Conservation (phyloP, 2,797 vertebrate species). For the Pygocentrus nattereri region DNA sequence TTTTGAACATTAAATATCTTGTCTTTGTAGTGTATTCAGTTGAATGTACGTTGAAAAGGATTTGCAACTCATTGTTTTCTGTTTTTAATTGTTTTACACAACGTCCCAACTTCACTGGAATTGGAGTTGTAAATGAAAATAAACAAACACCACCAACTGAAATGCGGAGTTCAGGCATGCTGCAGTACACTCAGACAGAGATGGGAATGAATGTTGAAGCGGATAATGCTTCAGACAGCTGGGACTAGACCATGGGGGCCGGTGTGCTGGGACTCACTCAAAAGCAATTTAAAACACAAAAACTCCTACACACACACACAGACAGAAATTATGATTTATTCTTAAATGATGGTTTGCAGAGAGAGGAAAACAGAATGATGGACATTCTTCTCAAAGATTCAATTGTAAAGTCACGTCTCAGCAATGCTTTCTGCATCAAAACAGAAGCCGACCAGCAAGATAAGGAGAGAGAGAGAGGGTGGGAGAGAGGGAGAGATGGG, state of each 20-base stretch:
- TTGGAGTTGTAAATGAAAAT: too few species aligned
- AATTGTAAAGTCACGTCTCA: slow-evolving; percentile 21
- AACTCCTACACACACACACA: background rate
- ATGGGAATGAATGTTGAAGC: slow-evolving; percentile 56
- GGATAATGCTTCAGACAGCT: slow-evolving; percentile 39
- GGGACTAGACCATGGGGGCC: background rate
- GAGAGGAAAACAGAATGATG: background rate
- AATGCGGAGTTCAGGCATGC: slow-evolving; percentile 64
- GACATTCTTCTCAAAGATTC: background rate
- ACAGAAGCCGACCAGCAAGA: slow-evolving; percentile 8
- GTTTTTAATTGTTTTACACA: too few species aligned
- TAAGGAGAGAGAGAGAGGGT: background rate
- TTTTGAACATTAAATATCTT: too few species aligned
- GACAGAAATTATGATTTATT: slow-evolving; percentile 5
- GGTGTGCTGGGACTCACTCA: slow-evolving; percentile 23
- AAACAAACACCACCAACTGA: slow-evolving; percentile 47
- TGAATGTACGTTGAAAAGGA: too few species aligned
- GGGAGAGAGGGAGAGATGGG: background rate
- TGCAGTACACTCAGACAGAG: slow-evolving; percentile 48
- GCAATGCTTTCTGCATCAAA: slow-evolving; percentile 21
- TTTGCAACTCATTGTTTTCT: too few species aligned
- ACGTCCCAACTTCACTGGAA: too few species aligned
- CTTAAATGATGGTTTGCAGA: slow-evolving; percentile 1
- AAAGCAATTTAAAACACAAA: slow-evolving; percentile 14
- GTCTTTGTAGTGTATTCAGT: too few species aligned